Base-by-base conservation (phyloP, 2,888 invertebrate genomes). In the Chironomus tentans region DNA sequence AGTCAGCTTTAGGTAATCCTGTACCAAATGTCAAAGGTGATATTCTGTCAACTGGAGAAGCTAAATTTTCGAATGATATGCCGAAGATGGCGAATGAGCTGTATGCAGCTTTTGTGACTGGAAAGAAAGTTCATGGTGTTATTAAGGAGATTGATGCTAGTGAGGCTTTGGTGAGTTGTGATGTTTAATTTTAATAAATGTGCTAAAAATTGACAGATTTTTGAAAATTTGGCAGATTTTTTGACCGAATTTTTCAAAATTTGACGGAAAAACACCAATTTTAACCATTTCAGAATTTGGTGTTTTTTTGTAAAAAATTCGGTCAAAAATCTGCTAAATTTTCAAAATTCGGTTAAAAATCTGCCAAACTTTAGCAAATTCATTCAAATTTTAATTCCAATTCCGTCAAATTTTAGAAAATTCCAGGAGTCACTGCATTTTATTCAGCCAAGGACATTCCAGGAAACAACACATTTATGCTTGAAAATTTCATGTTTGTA, bases 101-200 rank as follows among this genome's bases (percentile, higher is more conserved):
- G 7, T 89, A 87, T 82, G 92, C 88, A 18, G 88, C 89, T 4
- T 90, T 92, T 79, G 92, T 93, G 0, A 82, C 87, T 1, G 87
- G 90, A 74, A 83, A 87, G 81, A 81, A 86, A 76, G 81, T 86
- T 77, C 84, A 86, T 77, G 91, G 90, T 0, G 87, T 85, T 78
- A 85, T 93, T 76, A 83, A 82, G 18, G 84, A 81, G 12, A 88
- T 93, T 78, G 90, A 93, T 82, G 81, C 89, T 2, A 82, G 86
- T 3, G 86, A 87, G 78, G 93, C 92, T 61, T 80, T 92, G 83
- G 91, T 91, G 83, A 85, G 85, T 78, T 12, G 18, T 50, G 7
- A 15, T 15, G 1, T 12, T 4, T 13, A 47, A 4, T 12, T 18
- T 68, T n/a, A 4, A n/a, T n/a, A n/a, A n/a, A n/a, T n/a, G n/a